phyloP scores from a whole-genome alignment of 2,113 vertebrate genomes.

The Dasyprocta punctata region DNA sequence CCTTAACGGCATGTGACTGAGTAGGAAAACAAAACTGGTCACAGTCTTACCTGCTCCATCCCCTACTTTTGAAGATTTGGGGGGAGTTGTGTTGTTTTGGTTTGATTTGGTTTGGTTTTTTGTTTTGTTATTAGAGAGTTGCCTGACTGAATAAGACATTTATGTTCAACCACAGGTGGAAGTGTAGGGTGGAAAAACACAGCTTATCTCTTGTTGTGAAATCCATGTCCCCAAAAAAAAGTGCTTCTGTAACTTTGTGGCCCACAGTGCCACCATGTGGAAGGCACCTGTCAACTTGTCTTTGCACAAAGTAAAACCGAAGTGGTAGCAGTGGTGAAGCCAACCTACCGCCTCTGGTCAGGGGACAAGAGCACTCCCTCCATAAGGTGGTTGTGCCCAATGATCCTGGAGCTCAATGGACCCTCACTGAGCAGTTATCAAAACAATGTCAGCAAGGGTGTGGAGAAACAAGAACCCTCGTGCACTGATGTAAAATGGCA shows the following conservation, averaged over 20 bases:
- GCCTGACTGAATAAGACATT: not conserved
- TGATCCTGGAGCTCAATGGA: not conserved
- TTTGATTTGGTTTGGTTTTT: too few species aligned
- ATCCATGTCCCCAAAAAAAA: not conserved
- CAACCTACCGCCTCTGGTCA: not conserved
- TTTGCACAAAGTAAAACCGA: not conserved
- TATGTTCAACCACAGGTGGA: too few species aligned
- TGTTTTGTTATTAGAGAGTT: not conserved
- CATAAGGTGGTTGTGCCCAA: not conserved
- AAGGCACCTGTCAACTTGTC: not conserved
- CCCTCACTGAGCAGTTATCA: not conserved
- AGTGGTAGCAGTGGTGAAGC: not conserved
- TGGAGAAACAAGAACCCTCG: not conserved
- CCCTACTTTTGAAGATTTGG: not conserved
- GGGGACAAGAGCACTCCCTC: not conserved
- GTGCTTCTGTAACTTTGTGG: not conserved
- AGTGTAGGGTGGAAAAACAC: not conserved
- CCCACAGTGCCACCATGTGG: slow-evolving; percentile 18
- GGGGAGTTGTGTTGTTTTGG: not conserved
- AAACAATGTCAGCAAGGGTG: not conserved
- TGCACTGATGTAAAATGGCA: not conserved
- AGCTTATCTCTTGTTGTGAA: not conserved
- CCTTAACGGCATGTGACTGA: not conserved
- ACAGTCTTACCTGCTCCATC: not conserved
- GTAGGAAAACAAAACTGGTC: not conserved